Evolutionary conservation across 2,888 invertebrate genomes (phyloP).

Genomic region (Hydroisotoma schaefferi): DNA sequence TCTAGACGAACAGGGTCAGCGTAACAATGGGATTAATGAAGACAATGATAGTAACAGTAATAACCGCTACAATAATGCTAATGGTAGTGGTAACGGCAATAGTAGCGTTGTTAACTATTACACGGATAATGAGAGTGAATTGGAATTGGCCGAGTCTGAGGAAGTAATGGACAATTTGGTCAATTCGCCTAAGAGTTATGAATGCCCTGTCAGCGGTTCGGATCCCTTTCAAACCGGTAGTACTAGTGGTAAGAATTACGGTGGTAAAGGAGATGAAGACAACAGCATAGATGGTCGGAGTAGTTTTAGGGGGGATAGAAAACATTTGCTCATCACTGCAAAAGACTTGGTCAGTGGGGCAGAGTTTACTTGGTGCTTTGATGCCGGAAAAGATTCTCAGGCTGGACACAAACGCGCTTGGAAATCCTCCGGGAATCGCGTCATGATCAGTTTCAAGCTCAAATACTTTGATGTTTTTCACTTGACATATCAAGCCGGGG

Average conservation of each 20-base stretch:
- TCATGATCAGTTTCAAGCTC: conserved; percentile 40
- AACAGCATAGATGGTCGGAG: conserved; percentile 1
- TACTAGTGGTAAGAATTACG: not conserved
- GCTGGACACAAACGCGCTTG: conserved; percentile 38
- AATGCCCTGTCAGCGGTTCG: conserved; percentile 18
- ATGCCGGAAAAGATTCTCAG: conserved; percentile 22
- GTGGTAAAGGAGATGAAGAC: conserved; percentile 2
- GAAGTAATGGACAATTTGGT: conserved; percentile 23
- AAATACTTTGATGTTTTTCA: conserved; percentile 39
- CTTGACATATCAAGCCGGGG: conserved; percentile 38
- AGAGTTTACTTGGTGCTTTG: conserved; percentile 44
- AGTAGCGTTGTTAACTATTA: conserved; percentile 13
- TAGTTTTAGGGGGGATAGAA: not conserved
- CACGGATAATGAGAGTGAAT: conserved; percentile 11
- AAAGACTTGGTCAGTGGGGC: conserved; percentile 37
- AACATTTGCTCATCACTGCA: conserved; percentile 35
- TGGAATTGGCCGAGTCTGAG: not conserved
- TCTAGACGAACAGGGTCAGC: not conserved
- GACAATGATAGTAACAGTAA: conserved; percentile 5
- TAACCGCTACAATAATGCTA: conserved; percentile 12
- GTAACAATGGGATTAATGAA: conserved; percentile 14
- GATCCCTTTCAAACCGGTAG: not conserved
- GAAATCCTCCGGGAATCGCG: conserved; percentile 44
- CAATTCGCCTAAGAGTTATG: conserved; percentile 26
- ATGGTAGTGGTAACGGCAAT: not conserved